A percentile compares a stretch with the other conserved stretches of the same genome.
phyloP scores from a whole-genome alignment of 2,888 invertebrate species.

The Phania funesta region DNA sequence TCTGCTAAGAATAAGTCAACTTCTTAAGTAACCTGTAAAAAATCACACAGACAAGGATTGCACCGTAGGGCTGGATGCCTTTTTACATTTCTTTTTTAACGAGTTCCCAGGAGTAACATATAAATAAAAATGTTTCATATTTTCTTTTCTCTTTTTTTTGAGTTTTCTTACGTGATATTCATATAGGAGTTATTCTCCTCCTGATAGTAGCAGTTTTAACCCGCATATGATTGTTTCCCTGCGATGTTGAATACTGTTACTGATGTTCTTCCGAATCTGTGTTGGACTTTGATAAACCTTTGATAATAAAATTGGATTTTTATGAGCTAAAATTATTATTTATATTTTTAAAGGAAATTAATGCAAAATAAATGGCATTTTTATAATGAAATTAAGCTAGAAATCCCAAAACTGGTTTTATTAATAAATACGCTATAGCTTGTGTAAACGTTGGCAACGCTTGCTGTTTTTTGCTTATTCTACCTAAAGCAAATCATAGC shows the following conservation, averaged over 20 bases:
- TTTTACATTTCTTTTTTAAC: conserved; percentile 68
- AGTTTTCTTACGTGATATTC: conserved; percentile 75
- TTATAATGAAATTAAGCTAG: too few relatives aligned
- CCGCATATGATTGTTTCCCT: conserved; percentile 44
- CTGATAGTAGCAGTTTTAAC: conserved; percentile 19
- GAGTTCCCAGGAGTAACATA: too few relatives aligned
- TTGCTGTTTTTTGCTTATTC: too few relatives aligned
- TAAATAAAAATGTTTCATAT: conserved; percentile 33
- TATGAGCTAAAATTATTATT: background rate
- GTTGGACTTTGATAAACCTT: too few relatives aligned
- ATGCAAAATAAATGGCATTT: too few relatives aligned
- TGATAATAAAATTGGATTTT: conserved; percentile 48
- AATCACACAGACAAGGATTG: conserved; percentile 22
- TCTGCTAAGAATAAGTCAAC: background rate
- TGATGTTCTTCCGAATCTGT: conserved; percentile 20
- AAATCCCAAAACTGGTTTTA: too few relatives aligned
- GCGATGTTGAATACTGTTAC: background rate
- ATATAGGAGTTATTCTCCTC: too few relatives aligned
- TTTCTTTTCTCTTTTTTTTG: background rate
- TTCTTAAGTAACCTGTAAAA: conserved; percentile 65
- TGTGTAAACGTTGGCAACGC: too few relatives aligned
- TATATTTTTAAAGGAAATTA: too few relatives aligned
- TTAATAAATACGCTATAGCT: too few relatives aligned
- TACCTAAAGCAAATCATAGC: too few relatives aligned
- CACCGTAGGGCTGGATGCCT: background rate